Conservation (phyloP, 2,888 invertebrate species). For the Biston stratarius region DNA sequence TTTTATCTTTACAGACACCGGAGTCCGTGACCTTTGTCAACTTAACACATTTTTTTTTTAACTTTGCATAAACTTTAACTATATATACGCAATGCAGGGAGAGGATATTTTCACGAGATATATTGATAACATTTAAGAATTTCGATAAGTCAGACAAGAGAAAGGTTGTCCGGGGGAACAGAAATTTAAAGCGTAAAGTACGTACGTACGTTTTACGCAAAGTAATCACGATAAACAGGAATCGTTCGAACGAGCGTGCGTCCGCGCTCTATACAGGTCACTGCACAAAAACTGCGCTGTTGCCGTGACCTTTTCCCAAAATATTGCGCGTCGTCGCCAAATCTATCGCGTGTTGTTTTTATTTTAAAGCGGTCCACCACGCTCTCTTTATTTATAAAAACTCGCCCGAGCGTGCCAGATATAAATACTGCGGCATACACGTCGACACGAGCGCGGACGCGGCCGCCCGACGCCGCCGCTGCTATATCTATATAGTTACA, state of each 20-base stretch:
- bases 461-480: constrained; percentile 48
- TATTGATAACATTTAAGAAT: too few relatives aligned
- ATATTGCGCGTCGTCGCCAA: constrained; percentile 60
- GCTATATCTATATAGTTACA: constrained; percentile 62
- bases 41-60: too few relatives aligned
- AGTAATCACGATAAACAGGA: constrained; percentile 1
- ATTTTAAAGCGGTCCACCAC: constrained; percentile 52
- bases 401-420: constrained; percentile 58
- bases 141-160: background rate
- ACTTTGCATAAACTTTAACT: too few relatives aligned
- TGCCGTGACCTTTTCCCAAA: constrained; percentile 78
- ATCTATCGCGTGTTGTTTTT: constrained; percentile 65
- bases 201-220: too few relatives aligned
- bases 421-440: constrained; percentile 51
- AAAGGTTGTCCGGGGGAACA: background rate
- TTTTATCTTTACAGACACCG: too few relatives aligned
- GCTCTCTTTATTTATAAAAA: constrained; percentile 65
- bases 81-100: too few relatives aligned
- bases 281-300: constrained; percentile 48
- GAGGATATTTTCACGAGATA: too few relatives aligned
- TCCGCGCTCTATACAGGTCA: constrained; percentile 38
- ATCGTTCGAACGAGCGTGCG: background rate
- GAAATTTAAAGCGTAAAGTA: background rate
- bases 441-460: constrained; percentile 17
- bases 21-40: too few relatives aligned